A percentile compares a stretch with the other conserved stretches of the same genome.
These are phyloP conservation scores for Melanaphis sacchari DNA, from an alignment of 1,140 invertebrate species.

Conservation along the genomic window DNA sequence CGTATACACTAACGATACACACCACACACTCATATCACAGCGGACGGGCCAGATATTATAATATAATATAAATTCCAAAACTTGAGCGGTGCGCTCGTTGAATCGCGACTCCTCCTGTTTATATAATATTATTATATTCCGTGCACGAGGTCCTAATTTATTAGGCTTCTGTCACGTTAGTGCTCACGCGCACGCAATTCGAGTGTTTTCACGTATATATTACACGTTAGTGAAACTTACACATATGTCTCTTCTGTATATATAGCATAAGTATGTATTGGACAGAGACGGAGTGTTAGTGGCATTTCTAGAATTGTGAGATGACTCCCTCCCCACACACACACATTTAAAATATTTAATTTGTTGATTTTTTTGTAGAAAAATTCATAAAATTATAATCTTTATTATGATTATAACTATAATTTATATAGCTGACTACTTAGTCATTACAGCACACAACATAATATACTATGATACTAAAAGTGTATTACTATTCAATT, in stretches of 20 bases:
- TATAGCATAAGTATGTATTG: not conserved
- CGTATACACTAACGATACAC: not conserved
- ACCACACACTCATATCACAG: not conserved
- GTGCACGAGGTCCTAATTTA: not conserved
- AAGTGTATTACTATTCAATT: not conserved
- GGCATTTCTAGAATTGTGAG: not conserved
- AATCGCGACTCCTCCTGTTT: not conserved
- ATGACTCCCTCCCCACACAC: not conserved
- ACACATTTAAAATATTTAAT: not conserved
- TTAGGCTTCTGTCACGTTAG: not conserved
- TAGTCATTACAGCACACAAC: not conserved
- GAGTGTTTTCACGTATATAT: not conserved
- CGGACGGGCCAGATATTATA: not conserved
- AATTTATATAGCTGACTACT: not conserved
- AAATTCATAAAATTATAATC: not conserved
- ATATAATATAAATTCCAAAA: conserved; percentile 17
- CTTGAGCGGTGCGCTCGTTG: not conserved
- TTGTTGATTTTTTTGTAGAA: not conserved
- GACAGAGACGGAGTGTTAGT: not conserved
- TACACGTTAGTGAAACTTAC: not conserved
- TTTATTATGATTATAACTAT: no score
- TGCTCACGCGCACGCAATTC: not conserved
- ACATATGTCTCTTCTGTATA: not conserved
- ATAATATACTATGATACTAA: not conserved
- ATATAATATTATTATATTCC: not conserved